These are phyloP conservation scores for Etheostoma cragini DNA, from an alignment of 2,113 vertebrate genomes.

Conservation along the genomic window DNA sequence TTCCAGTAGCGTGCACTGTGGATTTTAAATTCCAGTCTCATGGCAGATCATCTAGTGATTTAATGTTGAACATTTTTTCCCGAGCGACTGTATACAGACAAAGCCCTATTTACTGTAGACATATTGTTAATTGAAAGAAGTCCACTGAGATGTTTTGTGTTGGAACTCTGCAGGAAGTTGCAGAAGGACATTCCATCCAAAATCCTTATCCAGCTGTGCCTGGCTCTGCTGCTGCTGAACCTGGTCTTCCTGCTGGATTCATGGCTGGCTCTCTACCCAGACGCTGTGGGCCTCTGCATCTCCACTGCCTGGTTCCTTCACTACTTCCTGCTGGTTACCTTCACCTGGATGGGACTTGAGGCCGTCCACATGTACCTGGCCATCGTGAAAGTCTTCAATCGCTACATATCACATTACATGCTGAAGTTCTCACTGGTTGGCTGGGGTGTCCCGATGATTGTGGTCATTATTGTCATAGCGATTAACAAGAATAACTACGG, in stretches of 20 bases:
- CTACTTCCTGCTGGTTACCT: conserved; percentile 94
- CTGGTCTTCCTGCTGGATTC: conserved; percentile 92
- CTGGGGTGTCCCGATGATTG: conserved; percentile 92
- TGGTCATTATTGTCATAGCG: conserved; percentile 89
- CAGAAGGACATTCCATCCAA: conserved; percentile 96
- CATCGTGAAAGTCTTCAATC: conserved; percentile 97
- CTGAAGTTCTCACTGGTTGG: conserved; percentile 92
- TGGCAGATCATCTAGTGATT: no score
- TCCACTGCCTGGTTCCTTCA: conserved; percentile 95
- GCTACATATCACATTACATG: conserved; percentile 91
- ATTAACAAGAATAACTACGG: conserved; percentile 90
- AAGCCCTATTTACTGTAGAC: background rate
- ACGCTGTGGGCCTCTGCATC: conserved; percentile 88
- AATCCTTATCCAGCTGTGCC: conserved; percentile 94
- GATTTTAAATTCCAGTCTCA: background rate
- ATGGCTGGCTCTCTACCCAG: conserved; percentile 91
- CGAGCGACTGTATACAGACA: background rate
- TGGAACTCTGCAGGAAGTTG: conserved; percentile 86
- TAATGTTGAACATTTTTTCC: background rate
- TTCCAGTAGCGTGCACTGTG: background rate
- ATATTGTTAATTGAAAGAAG: background rate
- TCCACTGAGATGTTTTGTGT: background rate
- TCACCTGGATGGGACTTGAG: conserved; percentile 99
- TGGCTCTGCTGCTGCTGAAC: conserved; percentile 92
- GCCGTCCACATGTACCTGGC: conserved; percentile 97